These are phyloP conservation scores for Choloepus didactylus DNA, from an alignment of 2,797 vertebrate genomes.

Conservation along the genomic window DNA sequence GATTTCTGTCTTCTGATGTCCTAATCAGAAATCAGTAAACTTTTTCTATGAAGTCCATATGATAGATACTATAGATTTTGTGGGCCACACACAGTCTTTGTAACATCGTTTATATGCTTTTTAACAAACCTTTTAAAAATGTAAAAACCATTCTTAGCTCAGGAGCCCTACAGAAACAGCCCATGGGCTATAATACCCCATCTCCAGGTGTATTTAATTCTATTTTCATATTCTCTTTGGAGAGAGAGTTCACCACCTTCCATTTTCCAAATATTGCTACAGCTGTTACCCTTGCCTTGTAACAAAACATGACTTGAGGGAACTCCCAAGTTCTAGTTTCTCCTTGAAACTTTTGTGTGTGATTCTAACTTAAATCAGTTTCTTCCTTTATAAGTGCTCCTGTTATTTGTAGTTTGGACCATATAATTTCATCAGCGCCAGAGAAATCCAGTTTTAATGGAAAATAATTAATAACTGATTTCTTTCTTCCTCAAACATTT, in stretches of 20 bases:
- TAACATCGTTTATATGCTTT: conserved; percentile 21
- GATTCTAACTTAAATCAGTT: background rate
- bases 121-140: conserved; percentile 37
- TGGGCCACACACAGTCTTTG: background rate
- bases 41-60: background rate
- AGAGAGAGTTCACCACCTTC: background rate
- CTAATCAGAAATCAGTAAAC: background rate
- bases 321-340: background rate
- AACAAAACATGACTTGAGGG: background rate
- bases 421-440: background rate
- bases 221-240: too few relatives aligned
- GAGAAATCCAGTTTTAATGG: background rate
- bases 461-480: background rate
- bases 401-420: conserved; percentile 4
- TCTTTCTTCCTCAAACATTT: conserved; percentile 12
- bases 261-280: background rate
- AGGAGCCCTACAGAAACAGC: background rate
- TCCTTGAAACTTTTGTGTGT: background rate
- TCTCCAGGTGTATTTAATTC: too few relatives aligned
- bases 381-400: background rate
- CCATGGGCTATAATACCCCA: background rate
- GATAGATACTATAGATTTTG: conserved; percentile 26
- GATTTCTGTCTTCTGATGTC: background rate
- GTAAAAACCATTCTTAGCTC: background rate
- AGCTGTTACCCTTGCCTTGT: background rate